Base-by-base conservation (phyloP, 2,888 invertebrate genomes). In the Drosophila sordidula region DNA sequence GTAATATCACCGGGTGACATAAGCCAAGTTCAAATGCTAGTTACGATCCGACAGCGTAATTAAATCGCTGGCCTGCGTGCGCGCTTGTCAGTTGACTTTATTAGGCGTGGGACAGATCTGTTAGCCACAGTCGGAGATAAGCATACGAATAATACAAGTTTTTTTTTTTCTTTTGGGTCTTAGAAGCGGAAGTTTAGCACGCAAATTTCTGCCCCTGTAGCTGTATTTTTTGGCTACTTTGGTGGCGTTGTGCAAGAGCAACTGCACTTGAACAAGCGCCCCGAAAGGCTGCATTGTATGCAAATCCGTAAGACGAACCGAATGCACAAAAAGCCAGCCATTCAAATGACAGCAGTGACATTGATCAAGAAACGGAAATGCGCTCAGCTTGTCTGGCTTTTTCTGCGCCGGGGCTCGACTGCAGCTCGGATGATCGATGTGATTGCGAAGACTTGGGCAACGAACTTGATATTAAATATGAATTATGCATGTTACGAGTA, bases 341-440 rank as follows among this genome's bases (percentile, higher is more conserved):
- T 76, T 72, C 64, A 61, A 69, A 70, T 75, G 87, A 79, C 83
- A 79, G 79, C 77, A 79, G 63, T 83, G 88, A 86, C 86, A 88
- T 86, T 86, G 86, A 71, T 80, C 75, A 70, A 81, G 81, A 86
- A 86, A 86, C 86, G 86, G 86, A 86, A 88, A 86, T 83, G 86
- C 81, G 81, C 75, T 78, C 77, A 79, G 63, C 63, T 74, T 70
- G 80, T 75, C 71, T 77, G 75, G 34, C 42, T 57, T 58, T 78
- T 76, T 73, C 45, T 72, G 62, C 51, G 44, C 47, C 18, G 12
- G 41, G 4, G 44, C 63, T 55, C 49, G 51, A 38, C 8, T 14
- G 38, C n/a, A 18, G 36, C 22, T 38, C 38, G 6, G 51, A 66
- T 67, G 68, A 68, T 74, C 61, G 54, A 71, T 75, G 62, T 47